A percentile compares a stretch with the other conserved stretches of the same genome.
These are phyloP conservation scores for Anneissia japonica DNA, from an alignment of 35 echinoderm and acorn worm genomes.

Conservation along the genomic window DNA sequence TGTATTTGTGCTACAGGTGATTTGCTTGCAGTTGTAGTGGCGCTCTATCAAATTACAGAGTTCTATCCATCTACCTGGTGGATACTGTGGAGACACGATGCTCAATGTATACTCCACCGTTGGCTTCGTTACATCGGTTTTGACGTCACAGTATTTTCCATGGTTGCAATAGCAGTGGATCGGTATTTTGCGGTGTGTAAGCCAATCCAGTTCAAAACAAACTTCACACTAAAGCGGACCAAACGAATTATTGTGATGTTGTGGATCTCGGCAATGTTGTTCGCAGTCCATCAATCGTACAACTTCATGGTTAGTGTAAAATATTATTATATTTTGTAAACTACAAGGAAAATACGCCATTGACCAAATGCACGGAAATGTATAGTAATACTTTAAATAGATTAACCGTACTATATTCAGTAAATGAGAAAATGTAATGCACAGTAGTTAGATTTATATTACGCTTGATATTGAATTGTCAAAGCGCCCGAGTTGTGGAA, in stretches of 20 bases:
- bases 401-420: too few species aligned
- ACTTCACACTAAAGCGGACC: constrained; percentile 39
- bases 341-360: too few species aligned
- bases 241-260: constrained; percentile 35
- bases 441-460: too few species aligned
- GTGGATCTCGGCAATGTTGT: constrained; percentile 40
- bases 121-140: constrained; percentile 56
- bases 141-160: constrained; percentile 63
- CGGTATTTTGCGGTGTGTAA: constrained; percentile 43
- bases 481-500: too few species aligned
- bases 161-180: constrained; percentile 76
- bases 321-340: too few species aligned
- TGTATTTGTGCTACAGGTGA: too few species aligned
- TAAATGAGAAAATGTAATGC: too few species aligned
- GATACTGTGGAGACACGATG: constrained; percentile 49
- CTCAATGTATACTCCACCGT: constrained; percentile 57
- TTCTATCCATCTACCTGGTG: constrained; percentile 48
- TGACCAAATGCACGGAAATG: too few species aligned
- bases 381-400: too few species aligned
- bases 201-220: constrained; percentile 38
- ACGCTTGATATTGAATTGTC: too few species aligned
- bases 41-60: constrained; percentile 71
- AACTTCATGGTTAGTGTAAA: not conserved
- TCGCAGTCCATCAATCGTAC: not conserved
- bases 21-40: constrained; percentile 43